Evolutionary conservation across 2,888 invertebrate genomes (phyloP), one percentile per base, ranked within the genome.

Genomic region (Sesia apiformis): DNA sequence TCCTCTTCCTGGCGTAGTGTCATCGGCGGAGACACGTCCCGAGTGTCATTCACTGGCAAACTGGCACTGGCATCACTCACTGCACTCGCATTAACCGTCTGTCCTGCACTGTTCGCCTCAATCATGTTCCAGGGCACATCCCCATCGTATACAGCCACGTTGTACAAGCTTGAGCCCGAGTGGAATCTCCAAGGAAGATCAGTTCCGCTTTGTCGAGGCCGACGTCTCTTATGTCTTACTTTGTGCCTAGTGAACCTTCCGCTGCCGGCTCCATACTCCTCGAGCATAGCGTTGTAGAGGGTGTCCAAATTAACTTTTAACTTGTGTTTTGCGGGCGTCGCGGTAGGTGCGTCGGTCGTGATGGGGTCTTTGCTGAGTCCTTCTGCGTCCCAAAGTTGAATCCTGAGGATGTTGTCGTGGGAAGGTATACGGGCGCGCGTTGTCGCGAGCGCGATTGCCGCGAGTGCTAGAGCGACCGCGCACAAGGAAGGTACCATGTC

Each of bases 181-280:
- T 90, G 90, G 76, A 90, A 90, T 77, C 90, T 82, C 91, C 91
- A 90, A 60, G 87, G 90, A 60, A 81, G 71, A 50, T 85, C 84
- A 39, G 72, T 68, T 41, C 80, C 80, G 60, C 73, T 77, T 64
- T 84, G 81, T 63, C 88, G 74, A 4, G 87, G 76, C 72, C 87
- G 76, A 56, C 89, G 82, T 62, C 90, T 71, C 86, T 89, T 89
- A 59, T 89, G 89, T 61, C 89, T 69, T 53, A 88, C 89, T 72
- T 81, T 81, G 57, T 89, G 89, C 57, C 86, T 73, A 42, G 86
- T 84, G 63, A 82, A 86, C 62, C 86, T 73, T 40, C 81, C 79
- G 54, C 76, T 76, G 5, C 78, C 81, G 23, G 77, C 78, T 40
- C 78, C 78, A 56, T 73, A 78, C 58, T 87, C 86, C 58, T 81